Percentiles rank a stretch among this genome's conserved stretches.
Evolutionary conservation across 2,113 vertebrate genomes (phyloP).

Genomic region (Cephalopholis sonnerati): DNA sequence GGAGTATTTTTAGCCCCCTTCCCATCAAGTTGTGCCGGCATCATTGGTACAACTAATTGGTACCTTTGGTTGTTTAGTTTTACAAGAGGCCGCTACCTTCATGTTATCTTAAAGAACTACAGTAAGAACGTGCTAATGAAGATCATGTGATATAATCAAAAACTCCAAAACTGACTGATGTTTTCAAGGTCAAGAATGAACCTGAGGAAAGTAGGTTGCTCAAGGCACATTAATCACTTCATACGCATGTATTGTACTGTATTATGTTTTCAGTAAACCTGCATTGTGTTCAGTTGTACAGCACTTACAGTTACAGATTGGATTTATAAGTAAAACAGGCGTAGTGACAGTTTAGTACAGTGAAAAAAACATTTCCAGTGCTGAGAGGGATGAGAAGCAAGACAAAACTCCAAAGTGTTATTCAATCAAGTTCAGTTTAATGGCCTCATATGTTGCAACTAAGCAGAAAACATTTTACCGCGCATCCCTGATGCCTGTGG

Average conservation of each 20-base stretch:
- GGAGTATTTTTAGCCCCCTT: too few species aligned
- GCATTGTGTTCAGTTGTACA: background rate
- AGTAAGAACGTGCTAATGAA: background rate
- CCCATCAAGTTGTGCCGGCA: too few species aligned
- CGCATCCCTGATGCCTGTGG: background rate
- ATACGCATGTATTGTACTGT: background rate
- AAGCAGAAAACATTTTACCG: background rate
- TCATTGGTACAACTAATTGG: too few species aligned
- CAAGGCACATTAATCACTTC: background rate
- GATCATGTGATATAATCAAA: background rate
- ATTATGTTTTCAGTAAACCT: background rate
- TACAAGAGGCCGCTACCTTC: too few species aligned
- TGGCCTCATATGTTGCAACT: background rate
- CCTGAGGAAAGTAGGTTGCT: background rate
- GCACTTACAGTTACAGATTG: background rate
- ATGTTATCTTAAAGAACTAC: too few species aligned
- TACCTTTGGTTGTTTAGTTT: too few species aligned
- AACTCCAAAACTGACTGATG: background rate
- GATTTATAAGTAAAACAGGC: background rate
- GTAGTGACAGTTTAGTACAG: background rate
- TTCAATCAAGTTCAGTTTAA: constrained; percentile 9
- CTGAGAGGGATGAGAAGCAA: background rate
- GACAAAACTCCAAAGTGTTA: background rate
- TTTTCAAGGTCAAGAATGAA: background rate
- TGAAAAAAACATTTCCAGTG: background rate